Conservation (phyloP, 2,888 invertebrate species). For the Vandiemenella viatica region DNA sequence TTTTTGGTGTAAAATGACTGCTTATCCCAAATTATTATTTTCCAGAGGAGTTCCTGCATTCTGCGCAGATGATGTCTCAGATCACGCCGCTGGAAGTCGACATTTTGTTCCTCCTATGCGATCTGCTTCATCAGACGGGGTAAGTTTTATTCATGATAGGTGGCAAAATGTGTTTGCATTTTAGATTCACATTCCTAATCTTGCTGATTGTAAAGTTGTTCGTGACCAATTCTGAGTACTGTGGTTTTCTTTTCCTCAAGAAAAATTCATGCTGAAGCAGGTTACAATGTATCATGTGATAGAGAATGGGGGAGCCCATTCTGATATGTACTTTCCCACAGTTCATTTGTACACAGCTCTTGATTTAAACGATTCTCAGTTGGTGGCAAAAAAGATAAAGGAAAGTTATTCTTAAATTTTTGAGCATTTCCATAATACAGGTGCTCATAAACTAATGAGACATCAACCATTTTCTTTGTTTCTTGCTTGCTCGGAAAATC, state of each 20-base stretch:
- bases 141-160: no score
- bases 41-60: conserved; percentile 85
- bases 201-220: no score
- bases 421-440: not conserved
- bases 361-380: no score
- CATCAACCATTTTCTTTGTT: conserved; percentile 7
- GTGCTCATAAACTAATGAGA: not conserved
- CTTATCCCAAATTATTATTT: conserved; percentile 3
- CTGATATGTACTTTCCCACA: no score
- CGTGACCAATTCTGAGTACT: no score
- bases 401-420: conserved; percentile 1
- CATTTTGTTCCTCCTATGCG: conserved; percentile 83
- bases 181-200: not conserved
- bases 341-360: no score
- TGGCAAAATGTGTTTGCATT: no score
- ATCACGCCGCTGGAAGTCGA: conserved; percentile 94
- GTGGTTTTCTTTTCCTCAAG: not conserved
- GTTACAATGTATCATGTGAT: not conserved
- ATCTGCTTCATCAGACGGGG: conserved; percentile 79
- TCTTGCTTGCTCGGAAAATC: conserved; percentile 12
- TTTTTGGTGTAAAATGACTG: no score
- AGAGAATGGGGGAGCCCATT: no score
- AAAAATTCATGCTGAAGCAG: not conserved
- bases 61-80: conserved; percentile 96
- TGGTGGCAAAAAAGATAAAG: no score